A percentile compares a stretch with the other conserved stretches of the same genome.
Evolutionary conservation across 2,888 invertebrate genomes (phyloP).

Genomic region (Tigriopus californicus): DNA sequence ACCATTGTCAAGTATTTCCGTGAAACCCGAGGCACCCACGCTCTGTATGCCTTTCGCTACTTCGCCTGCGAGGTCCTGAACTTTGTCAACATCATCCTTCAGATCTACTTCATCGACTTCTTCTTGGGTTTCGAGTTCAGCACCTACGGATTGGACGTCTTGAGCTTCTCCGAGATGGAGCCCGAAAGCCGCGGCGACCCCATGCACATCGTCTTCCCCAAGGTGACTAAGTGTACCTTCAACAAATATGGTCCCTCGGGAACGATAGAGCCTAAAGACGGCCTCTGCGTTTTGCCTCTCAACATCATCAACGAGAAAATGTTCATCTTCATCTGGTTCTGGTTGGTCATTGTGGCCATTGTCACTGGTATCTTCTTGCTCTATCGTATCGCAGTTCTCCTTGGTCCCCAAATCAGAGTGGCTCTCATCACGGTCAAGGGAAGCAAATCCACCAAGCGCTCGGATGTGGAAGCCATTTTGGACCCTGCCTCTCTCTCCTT

Average conservation of each 20-base stretch:
- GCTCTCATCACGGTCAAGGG: conserved; percentile 1
- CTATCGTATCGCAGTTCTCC: conserved; percentile 20
- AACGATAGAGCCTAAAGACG: conserved; percentile 36
- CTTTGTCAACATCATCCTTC: conserved; percentile 42
- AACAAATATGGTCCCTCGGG: conserved; percentile 28
- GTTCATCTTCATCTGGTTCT: conserved; percentile 21
- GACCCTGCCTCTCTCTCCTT: conserved; percentile 9
- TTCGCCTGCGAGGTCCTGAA: conserved; percentile 52
- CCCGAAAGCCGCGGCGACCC: conserved; percentile 41
- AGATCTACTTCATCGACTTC: conserved; percentile 18
- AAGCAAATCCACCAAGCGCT: conserved; percentile 1
- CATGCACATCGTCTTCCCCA: conserved; percentile 31
- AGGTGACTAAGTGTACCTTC: conserved; percentile 20
- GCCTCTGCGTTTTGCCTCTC: conserved; percentile 51
- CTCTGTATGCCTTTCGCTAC: conserved; percentile 44
- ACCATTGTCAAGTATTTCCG: conserved; percentile 40
- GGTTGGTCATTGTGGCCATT: conserved; percentile 22
- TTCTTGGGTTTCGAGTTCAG: conserved; percentile 22
- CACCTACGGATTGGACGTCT: conserved; percentile 30
- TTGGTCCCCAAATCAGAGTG: neutral
- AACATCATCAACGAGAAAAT: conserved; percentile 57
- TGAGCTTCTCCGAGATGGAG: conserved; percentile 50
- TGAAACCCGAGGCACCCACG: conserved; percentile 38
- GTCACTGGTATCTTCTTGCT: conserved; percentile 21
- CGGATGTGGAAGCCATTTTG: neutral